These are phyloP conservation scores for Eucera pruinosa DNA, from an alignment of 2,888 invertebrate species.

Conservation along the genomic window DNA sequence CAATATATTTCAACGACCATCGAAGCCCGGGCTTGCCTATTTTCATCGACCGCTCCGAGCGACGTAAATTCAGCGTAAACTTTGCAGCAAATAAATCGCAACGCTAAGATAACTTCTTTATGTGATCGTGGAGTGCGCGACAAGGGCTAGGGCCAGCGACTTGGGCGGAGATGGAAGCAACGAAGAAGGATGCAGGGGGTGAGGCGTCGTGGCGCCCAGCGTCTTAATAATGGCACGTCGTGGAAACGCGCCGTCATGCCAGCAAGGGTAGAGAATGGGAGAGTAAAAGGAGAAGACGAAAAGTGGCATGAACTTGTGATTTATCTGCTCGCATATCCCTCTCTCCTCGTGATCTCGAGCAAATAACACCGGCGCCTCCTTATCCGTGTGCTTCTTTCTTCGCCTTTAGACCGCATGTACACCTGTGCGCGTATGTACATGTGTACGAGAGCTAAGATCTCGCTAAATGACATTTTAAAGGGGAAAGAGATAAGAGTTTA, in stretches of 20 bases:
- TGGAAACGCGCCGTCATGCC: constrained; percentile 63
- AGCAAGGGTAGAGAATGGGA: constrained; percentile 41
- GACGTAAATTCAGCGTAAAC: constrained; percentile 43
- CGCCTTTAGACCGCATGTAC: neutral
- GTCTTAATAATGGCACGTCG: constrained; percentile 71
- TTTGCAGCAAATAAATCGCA: constrained; percentile 49
- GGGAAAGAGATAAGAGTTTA: constrained; percentile 41
- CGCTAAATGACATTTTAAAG: constrained; percentile 54
- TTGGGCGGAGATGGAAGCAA: constrained; percentile 3
- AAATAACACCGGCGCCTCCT: constrained; percentile 49
- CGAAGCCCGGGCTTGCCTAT: constrained; percentile 8
- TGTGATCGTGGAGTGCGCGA: constrained; percentile 30
- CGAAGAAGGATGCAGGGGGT: constrained; percentile 1
- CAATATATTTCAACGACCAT: neutral
- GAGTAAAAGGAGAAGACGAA: constrained; percentile 56
- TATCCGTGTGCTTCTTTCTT: neutral
- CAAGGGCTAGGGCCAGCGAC: constrained; percentile 25
- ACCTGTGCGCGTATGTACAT: neutral
- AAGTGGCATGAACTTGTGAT: constrained; percentile 67
- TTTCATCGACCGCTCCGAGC: constrained; percentile 30
- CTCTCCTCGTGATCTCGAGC: constrained; percentile 46
- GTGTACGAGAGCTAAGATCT: constrained; percentile 4
- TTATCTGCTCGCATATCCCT: constrained; percentile 64
- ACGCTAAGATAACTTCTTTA: constrained; percentile 54
- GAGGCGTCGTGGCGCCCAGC: constrained; percentile 62